phyloP scores from a whole-genome alignment of 2,797 vertebrate species.

The Linurgus olivaceus region DNA sequence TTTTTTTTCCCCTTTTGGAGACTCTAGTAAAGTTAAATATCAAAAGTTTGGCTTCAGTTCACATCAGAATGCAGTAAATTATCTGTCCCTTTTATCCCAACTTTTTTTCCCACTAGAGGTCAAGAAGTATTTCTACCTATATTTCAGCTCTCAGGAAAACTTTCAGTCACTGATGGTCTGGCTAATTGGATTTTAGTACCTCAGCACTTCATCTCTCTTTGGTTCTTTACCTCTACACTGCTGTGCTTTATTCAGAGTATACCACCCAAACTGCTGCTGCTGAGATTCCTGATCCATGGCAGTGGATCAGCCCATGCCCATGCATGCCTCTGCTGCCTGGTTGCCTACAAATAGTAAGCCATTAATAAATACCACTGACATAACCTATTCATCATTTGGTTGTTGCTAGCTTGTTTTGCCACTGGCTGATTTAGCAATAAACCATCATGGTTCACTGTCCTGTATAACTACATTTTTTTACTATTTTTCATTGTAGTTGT shows the following conservation, averaged over 20 bases:
- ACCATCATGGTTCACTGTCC: neutral
- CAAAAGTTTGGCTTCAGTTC: neutral
- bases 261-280: neutral
- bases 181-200: neutral
- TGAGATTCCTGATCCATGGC: neutral
- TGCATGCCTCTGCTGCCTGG: neutral
- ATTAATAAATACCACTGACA: neutral
- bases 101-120: neutral
- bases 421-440: neutral
- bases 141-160: neutral
- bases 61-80: neutral
- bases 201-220: neutral
- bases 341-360: neutral
- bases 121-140: neutral
- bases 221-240: neutral
- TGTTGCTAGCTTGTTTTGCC: neutral
- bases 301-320: accelerated
- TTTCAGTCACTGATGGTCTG: neutral
- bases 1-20: neutral
- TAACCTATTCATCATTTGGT: neutral
- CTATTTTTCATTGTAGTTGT: neutral
- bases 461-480: neutral
- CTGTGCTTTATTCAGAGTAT: neutral
- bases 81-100: neutral
- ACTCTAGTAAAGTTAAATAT: neutral